phyloP scores from a whole-genome alignment of 2,888 invertebrate genomes.

The Epinotia demarniana region DNA sequence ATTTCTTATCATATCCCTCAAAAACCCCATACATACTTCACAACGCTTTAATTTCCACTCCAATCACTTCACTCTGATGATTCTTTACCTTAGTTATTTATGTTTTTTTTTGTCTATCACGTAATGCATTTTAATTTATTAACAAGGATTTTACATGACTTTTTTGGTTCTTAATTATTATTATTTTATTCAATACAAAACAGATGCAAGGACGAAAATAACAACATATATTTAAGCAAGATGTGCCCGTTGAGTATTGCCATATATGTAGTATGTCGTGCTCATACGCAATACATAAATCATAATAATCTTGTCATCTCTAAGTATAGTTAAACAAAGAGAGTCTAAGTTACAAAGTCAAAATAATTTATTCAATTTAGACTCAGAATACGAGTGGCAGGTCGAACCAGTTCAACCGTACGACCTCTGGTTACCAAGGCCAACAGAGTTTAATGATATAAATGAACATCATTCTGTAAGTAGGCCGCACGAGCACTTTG shows the following conservation, averaged over 20 bases:
- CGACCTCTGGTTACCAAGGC: conserved; percentile 24
- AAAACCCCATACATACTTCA: too few relatives aligned
- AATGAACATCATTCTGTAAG: not conserved
- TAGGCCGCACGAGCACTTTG: not conserved
- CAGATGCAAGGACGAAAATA: not conserved
- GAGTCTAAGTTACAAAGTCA: conserved; percentile 26
- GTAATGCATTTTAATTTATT: not conserved
- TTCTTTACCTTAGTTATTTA: too few relatives aligned
- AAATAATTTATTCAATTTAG: conserved; percentile 42
- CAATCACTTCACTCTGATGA: too few relatives aligned
- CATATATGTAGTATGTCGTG: not conserved
- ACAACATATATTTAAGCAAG: too few relatives aligned
- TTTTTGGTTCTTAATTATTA: not conserved
- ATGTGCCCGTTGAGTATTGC: too few relatives aligned
- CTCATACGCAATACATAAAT: not conserved
- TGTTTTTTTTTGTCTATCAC: not conserved
- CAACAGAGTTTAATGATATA: conserved; percentile 26
- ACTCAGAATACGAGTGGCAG: conserved; percentile 27
- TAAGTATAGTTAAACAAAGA: not conserved
- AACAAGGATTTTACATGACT: not conserved
- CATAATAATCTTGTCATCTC: too few relatives aligned
- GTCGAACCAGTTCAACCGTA: conserved; percentile 40
- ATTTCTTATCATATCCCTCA: too few relatives aligned
- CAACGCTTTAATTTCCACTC: too few relatives aligned
- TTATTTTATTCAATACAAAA: not conserved